These are phyloP conservation scores for Coleophora deauratella DNA, from an alignment of 2,888 invertebrate genomes.

Conservation along the genomic window DNA sequence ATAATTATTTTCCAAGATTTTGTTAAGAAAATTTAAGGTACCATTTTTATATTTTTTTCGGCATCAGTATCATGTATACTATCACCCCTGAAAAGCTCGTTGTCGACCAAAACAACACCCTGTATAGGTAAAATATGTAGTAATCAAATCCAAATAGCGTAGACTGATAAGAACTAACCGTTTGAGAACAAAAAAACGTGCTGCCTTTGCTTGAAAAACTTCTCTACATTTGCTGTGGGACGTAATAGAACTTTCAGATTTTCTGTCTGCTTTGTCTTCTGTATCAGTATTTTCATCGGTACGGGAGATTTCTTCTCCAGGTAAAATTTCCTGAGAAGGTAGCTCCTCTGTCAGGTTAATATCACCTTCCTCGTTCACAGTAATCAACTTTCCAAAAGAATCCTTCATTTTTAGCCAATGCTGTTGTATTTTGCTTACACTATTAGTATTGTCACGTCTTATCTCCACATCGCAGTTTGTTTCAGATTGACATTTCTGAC, in stretches of 20 bases:
- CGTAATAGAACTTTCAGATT: constrained; percentile 31
- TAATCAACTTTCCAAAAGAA: constrained; percentile 44
- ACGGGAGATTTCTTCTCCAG: constrained; percentile 17
- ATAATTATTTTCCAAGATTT: too few relatives aligned
- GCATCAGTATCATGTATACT: too few relatives aligned
- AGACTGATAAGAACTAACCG: constrained; percentile 32
- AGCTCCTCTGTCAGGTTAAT: constrained; percentile 34
- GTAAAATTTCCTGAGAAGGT: constrained; percentile 21
- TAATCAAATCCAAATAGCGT: too few relatives aligned
- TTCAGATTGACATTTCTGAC: constrained; percentile 37
- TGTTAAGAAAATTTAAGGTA: too few relatives aligned
- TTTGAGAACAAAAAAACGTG: constrained; percentile 46
- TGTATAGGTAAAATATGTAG: too few relatives aligned
- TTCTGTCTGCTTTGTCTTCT: constrained; percentile 20
- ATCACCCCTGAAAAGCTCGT: too few relatives aligned
- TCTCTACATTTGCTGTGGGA: constrained; percentile 45
- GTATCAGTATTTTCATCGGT: constrained; percentile 10
- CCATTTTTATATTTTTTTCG: too few relatives aligned
- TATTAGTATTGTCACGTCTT: constrained; percentile 5
- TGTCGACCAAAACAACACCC: too few relatives aligned
- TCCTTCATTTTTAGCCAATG: constrained; percentile 55
- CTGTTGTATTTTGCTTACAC: constrained; percentile 27
- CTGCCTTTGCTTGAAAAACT: constrained; percentile 39
- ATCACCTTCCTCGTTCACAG: constrained; percentile 49
- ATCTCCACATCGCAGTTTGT: constrained; percentile 38